Evolutionary conservation across 2,113 vertebrate species (phyloP), one percentile per base, ranked within the genome.

Genomic region (Ginglymostoma cirratum): DNA sequence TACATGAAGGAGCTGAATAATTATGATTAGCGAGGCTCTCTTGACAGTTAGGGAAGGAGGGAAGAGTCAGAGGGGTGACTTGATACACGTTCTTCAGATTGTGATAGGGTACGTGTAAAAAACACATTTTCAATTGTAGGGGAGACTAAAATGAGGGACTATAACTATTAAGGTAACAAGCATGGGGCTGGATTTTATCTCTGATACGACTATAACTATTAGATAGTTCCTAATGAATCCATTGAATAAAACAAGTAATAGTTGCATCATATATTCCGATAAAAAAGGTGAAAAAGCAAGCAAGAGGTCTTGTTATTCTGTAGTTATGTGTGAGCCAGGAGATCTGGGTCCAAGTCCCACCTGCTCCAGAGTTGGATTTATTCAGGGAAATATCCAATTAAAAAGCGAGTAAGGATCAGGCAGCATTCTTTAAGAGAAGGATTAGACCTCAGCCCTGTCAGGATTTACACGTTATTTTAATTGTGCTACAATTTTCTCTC

Each of bases 261-360:
- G 89, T 96, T 95, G 94, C 34, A 66, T 96, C 95, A 96, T 95
- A 96, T 96, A 96, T 96, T 96, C 96, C 24, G 95, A 96, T 96
- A 65, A 65, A 76, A 24, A 96, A 67, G 94, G 92, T 76, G 66
- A 72, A 55, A 76, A 66, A 93, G 34, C 38, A 66, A 55, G 21
- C 61, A 34, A 1, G 86, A 61, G 55, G 0, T 7, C 55, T 12
- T 61, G 55, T 61, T 7, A 61, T 61, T 61, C 55, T 10, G 55
- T 61, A 12, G 55, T 12, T 0, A 12, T 61, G 55, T 61, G 7
- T 61, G 55, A 61, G 55, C 55, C 55, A 61, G 55, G 55, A 7
- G 55, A 61, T 61, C 55, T 61, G 55, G 55, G 55, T 61, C 10
- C 55, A 0, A 61, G 55, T 61, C 55, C 0, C 55, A 61, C 55